A percentile compares a stretch with the other conserved stretches of the same genome.
These are phyloP conservation scores for Pardalotus punctatus DNA, from an alignment of 2,113 vertebrate species.

Conservation along the genomic window DNA sequence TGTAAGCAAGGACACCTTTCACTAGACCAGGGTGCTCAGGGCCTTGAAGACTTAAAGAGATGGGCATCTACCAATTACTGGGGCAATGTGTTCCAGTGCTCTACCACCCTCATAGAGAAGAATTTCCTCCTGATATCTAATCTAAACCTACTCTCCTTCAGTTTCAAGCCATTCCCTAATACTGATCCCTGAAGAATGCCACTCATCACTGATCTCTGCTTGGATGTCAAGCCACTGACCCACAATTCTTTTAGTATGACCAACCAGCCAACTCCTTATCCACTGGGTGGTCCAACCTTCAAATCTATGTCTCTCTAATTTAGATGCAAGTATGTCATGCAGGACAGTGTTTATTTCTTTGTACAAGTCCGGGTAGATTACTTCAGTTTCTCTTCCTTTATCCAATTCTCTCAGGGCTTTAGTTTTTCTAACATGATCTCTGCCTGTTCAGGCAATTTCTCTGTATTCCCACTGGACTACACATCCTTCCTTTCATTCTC, in stretches of 20 bases:
- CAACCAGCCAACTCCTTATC: background rate
- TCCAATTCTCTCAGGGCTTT: background rate
- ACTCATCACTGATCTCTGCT: fast-evolving
- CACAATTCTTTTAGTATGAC: background rate
- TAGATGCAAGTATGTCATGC: background rate
- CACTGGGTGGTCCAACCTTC: background rate
- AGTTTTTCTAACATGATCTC: background rate
- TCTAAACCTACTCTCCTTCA: background rate
- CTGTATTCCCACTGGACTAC: background rate
- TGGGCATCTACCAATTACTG: background rate
- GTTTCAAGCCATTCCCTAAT: background rate
- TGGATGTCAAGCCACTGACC: fast-evolving
- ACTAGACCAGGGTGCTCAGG: background rate
- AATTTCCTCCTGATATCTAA: background rate
- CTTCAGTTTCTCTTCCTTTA: background rate
- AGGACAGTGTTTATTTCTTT: background rate
- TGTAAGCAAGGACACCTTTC: background rate
- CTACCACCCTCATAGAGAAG: background rate
- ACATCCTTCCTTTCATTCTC: background rate
- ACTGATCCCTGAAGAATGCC: background rate
- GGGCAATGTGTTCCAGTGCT: background rate
- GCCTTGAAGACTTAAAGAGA: background rate
- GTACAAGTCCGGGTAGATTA: background rate
- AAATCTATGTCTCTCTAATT: background rate
- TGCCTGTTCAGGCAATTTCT: background rate